These are phyloP conservation scores for Isichthys henryi DNA, from an alignment of 2,113 vertebrate genomes.

Conservation along the genomic window DNA sequence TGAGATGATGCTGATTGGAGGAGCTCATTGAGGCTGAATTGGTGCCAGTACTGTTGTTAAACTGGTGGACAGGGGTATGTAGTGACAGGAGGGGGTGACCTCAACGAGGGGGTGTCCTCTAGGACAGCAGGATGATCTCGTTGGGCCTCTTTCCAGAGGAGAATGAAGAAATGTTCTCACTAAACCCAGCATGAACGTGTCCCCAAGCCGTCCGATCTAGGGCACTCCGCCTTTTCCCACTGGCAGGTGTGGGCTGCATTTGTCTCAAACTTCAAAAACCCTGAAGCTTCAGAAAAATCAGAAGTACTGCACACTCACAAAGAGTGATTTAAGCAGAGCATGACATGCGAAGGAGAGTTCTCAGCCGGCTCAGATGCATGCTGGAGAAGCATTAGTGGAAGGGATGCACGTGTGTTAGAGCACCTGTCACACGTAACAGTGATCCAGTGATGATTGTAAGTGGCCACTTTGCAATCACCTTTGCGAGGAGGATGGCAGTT, in stretches of 20 bases:
- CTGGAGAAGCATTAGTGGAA: neutral
- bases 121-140: neutral
- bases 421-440: neutral
- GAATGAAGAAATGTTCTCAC: neutral
- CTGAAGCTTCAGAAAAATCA: neutral
- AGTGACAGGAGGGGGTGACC: neutral
- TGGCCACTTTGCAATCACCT: neutral
- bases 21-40: neutral
- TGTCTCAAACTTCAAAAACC: neutral
- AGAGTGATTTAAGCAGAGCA: neutral
- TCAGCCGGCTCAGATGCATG: neutral
- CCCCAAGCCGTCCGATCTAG: neutral
- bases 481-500: neutral
- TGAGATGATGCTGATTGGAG: neutral
- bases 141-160: neutral
- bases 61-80: neutral
- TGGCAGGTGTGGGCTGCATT: neutral
- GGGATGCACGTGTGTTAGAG: neutral
- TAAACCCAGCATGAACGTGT: neutral
- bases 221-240: neutral
- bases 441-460: neutral
- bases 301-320: neutral
- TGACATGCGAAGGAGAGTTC: neutral
- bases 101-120: neutral
- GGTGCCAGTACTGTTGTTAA: neutral